Conservation (phyloP, 2,888 invertebrate species). For the Escarpia spicata region DNA sequence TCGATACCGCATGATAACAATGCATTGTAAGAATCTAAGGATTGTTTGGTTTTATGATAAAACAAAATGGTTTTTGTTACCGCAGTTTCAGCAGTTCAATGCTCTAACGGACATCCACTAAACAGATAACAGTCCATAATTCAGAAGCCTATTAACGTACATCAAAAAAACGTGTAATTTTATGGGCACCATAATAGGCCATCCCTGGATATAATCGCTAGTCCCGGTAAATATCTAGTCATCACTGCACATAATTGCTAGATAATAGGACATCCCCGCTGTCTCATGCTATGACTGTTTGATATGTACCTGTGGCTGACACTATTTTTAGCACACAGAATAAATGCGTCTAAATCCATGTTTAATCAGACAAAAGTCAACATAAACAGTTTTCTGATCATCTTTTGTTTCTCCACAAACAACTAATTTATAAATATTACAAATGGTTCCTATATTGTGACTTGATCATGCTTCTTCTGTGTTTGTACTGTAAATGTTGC, state of each 20-base stretch:
- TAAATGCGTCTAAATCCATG: background rate
- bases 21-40: background rate
- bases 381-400: background rate
- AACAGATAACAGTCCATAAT: background rate
- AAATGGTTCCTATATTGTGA: background rate
- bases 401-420: background rate
- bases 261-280: background rate
- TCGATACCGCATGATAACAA: background rate
- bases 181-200: background rate
- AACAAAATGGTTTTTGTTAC: background rate
- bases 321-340: background rate
- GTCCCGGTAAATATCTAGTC: background rate
- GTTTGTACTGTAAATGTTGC: background rate
- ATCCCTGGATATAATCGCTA: constrained; percentile 11
- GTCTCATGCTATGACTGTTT: background rate
- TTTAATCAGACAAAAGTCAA: background rate
- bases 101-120: background rate
- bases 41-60: background rate
- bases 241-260: background rate
- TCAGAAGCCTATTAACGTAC: background rate
- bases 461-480: background rate
- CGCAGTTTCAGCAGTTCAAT: background rate
- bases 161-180: background rate
- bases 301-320: background rate
- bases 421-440: background rate